Base-by-base conservation (phyloP, 1,140 invertebrate genomes). In the Dinoponera quadriceps region DNA sequence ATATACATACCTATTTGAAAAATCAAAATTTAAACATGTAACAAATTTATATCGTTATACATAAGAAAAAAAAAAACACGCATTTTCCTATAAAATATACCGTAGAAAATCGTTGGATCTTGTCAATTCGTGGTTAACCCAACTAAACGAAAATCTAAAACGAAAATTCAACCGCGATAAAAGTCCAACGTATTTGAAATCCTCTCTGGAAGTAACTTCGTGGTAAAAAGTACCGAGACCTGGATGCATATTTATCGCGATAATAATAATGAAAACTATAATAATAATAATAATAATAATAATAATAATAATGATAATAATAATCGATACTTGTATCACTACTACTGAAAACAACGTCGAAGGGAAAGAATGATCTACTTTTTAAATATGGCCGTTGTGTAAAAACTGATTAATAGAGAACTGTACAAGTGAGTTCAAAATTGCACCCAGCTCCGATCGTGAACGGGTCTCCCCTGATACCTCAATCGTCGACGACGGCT, bases 71-170 rank as follows among this genome's bases (percentile, higher is more conserved):
- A 22, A 59, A 25, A 73, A 65, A 60, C 29, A 25, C 44, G 29
- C 63, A 33, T 51, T 75, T 65, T 29, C 65, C 9, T 65, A 75
- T 20, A 75, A 75, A 75, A 80, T 71, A 51, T 71, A 71, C 0
- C 48, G 3, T 65, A 77, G 22, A 80, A 57, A 44, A n/a, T 49
- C 22, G 48, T 57, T 63, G 29, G 18, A 75, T 65, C 51, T 33
- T n/a, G 20, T 65, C 59, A 55, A 29, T 49, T 49, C 18, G 62
- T 63, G n/a, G 18, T 25, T 51, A 33, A 75, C 38, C 59, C 48
- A 63, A 14, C 18, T 77, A 77, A 51, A 78, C n/a, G 49, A 69
- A 78, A 68, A 44, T 38, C n/a, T 65, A 65, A 78, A 55, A n/a
- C n/a, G n/a, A n/a, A 65, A 78, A 78, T 69, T 55, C 7, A 14